These are phyloP conservation scores for Seriola rivoliana DNA, from an alignment of 2,113 vertebrate species.

Conservation along the genomic window DNA sequence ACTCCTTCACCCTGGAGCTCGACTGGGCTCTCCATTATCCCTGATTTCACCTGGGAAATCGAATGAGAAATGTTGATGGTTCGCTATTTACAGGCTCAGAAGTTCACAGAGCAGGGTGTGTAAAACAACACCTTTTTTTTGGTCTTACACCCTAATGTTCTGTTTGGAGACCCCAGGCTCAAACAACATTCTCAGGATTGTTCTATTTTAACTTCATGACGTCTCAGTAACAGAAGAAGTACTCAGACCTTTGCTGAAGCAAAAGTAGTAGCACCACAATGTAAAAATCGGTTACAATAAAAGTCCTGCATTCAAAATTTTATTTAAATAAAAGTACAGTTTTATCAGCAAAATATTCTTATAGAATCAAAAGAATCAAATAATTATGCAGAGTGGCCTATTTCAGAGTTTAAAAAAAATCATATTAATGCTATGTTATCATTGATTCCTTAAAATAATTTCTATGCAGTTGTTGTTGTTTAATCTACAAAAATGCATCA, in stretches of 20 bases:
- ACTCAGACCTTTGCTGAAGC: neutral
- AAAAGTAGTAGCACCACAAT: neutral
- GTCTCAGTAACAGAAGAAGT: neutral
- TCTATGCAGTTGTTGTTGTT: neutral
- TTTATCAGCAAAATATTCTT: neutral
- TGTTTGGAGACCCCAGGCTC: conserved; percentile 5
- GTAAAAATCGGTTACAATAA: neutral
- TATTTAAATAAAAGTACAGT: neutral
- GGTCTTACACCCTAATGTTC: neutral
- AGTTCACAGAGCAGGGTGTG: conserved; percentile 15
- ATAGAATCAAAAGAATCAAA: neutral
- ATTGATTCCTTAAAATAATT: neutral
- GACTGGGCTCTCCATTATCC: neutral
- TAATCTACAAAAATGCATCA: neutral
- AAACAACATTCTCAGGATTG: neutral
- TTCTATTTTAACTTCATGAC: neutral
- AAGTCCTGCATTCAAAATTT: neutral
- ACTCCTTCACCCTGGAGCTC: conserved; percentile 17
- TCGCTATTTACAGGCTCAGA: conserved; percentile 16
- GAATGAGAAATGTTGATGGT: neutral
- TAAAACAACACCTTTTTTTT: conserved; percentile 2
- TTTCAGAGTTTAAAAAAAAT: neutral
- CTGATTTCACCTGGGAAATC: conserved; percentile 27
- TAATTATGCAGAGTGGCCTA: neutral
- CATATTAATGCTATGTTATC: too few relatives aligned